phyloP scores from a whole-genome alignment of 2,113 vertebrate species.

The Semicossyphus pulcher region DNA sequence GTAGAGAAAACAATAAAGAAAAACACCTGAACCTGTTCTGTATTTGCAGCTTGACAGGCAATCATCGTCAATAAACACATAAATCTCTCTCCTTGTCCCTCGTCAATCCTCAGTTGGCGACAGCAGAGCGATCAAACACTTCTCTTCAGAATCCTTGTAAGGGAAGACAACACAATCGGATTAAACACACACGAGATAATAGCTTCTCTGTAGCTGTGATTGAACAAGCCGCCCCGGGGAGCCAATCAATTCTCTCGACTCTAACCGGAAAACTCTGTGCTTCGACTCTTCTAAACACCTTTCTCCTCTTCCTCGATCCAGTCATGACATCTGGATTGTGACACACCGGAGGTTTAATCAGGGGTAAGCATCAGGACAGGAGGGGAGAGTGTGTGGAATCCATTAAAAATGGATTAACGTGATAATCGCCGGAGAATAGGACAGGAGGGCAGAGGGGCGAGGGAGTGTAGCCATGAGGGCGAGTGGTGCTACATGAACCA shows the following conservation, averaged over 20 bases:
- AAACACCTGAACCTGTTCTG: slow-evolving; percentile 29
- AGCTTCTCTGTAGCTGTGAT: slow-evolving; percentile 62
- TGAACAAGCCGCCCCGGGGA: slow-evolving; percentile 41
- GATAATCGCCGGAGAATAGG: slow-evolving; percentile 71
- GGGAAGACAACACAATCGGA: slow-evolving; percentile 40
- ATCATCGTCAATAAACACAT: slow-evolving; percentile 33
- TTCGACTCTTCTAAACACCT: slow-evolving; percentile 49
- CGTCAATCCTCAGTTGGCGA: background rate
- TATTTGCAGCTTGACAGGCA: slow-evolving; percentile 35
- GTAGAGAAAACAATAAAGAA: slow-evolving; percentile 20
- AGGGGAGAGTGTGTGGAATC: slow-evolving; percentile 59
- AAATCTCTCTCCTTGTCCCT: background rate
- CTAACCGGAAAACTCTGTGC: slow-evolving; percentile 17
- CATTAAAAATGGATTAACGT: slow-evolving; percentile 80
- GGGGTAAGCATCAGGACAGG: slow-evolving; percentile 48
- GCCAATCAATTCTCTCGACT: slow-evolving; percentile 53
- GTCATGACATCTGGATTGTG: slow-evolving; percentile 68
- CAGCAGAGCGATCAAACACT: slow-evolving; percentile 26
- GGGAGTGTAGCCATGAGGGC: slow-evolving; percentile 65
- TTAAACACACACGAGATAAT: slow-evolving; percentile 59
- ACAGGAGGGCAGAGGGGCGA: slow-evolving; percentile 46
- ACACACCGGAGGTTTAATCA: slow-evolving; percentile 71
- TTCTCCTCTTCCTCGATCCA: slow-evolving; percentile 30
- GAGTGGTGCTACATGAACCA: slow-evolving; percentile 39
- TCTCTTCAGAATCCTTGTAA: slow-evolving; percentile 16